Conservation (phyloP, 2,113 vertebrate species). For the Chiloscyllium plagiosum region DNA sequence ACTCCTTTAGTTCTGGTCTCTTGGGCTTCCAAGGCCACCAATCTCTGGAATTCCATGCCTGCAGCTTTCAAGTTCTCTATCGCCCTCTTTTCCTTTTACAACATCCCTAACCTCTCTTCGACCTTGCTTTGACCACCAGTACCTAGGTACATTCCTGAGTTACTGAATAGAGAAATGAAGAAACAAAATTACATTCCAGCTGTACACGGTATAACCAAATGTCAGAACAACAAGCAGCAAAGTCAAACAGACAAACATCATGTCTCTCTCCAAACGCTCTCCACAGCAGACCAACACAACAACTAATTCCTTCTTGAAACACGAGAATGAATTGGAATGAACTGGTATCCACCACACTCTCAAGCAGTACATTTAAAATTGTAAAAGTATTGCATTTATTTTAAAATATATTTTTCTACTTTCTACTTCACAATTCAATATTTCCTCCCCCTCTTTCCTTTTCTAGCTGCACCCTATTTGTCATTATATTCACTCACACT, state of each 20-base stretch:
- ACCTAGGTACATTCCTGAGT: no score
- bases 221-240: no score
- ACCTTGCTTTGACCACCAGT: background rate
- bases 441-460: background rate
- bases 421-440: background rate
- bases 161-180: no score
- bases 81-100: background rate
- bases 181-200: no score
- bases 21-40: background rate
- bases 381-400: background rate
- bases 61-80: background rate
- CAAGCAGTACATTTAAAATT: background rate
- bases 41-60: background rate
- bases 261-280: no score
- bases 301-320: no score
- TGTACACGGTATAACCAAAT: no score
- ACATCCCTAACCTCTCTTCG: background rate
- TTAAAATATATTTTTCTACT: background rate
- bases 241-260: no score
- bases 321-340: no score
- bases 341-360: no score
- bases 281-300: no score
- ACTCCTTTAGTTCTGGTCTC: background rate
- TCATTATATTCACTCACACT: background rate
- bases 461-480: background rate